Conservation (phyloP, 2,113 vertebrate genomes). For the Plestiodon gilberti region DNA sequence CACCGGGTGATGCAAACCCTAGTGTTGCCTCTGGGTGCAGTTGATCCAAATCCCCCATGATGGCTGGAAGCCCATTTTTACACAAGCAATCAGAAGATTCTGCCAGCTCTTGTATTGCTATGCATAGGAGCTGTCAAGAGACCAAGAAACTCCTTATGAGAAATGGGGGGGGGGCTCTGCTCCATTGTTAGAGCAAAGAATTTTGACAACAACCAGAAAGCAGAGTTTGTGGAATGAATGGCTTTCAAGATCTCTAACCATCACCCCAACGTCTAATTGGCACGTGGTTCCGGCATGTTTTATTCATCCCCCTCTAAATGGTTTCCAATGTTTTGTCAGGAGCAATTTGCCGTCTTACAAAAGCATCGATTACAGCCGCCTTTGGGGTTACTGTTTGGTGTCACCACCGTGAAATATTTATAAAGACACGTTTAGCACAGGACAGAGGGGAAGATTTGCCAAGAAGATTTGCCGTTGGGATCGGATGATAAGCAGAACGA, state of each 20-base stretch:
- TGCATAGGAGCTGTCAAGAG: not conserved
- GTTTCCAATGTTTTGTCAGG: slow-evolving; percentile 35
- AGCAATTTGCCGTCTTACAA: slow-evolving; percentile 6
- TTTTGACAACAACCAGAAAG: slow-evolving; percentile 14
- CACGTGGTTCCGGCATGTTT: slow-evolving; percentile 11
- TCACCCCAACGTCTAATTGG: slow-evolving; percentile 2
- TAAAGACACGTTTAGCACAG: not conserved
- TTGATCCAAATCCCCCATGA: not conserved
- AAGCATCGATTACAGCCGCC: slow-evolving; percentile 12
- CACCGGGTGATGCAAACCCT: not conserved
- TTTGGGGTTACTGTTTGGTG: not conserved
- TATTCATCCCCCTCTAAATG: slow-evolving; percentile 34
- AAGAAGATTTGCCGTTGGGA: not conserved
- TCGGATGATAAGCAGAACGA: not conserved
- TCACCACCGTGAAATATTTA: not conserved
- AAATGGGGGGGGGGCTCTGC: not conserved
- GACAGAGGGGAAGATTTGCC: not conserved
- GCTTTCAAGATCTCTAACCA: not conserved
- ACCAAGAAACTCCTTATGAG: not conserved
- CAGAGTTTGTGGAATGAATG: not conserved
- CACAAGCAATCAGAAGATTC: not conserved
- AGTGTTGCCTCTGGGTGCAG: too few relatives aligned
- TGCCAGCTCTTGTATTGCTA: not conserved
- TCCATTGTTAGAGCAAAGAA: not conserved
- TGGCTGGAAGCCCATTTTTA: not conserved